Percentiles rank a stretch among this genome's conserved stretches.
Conservation (phyloP, 2,888 invertebrate species). For the Limnephilus auricula region DNA sequence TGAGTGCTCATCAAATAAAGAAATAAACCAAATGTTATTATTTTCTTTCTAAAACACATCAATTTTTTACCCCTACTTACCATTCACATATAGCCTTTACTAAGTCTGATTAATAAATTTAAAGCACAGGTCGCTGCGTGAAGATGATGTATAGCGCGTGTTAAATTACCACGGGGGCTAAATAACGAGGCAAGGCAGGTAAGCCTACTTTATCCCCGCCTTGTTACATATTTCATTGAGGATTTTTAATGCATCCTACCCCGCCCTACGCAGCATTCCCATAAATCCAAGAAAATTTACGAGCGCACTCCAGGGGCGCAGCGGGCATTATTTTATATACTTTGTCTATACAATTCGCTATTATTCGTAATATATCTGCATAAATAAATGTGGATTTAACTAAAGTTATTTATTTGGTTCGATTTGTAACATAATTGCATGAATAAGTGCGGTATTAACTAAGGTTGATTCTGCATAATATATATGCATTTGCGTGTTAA, state of each 20-base stretch:
- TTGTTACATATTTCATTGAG: conserved; percentile 59
- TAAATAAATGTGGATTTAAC: too few relatives aligned
- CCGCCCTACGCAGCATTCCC: conserved; percentile 38
- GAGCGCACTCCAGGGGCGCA: conserved; percentile 15
- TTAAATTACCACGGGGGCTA: conserved; percentile 8
- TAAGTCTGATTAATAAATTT: not conserved
- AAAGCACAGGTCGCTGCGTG: not conserved
- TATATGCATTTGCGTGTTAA: too few relatives aligned
- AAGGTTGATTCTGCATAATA: too few relatives aligned
- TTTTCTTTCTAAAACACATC: not conserved
- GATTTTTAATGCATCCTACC: conserved; percentile 57
- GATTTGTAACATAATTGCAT: too few relatives aligned
- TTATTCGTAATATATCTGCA: too few relatives aligned
- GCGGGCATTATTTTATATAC: not conserved
- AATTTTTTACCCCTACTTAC: not conserved
- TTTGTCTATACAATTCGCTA: not conserved
- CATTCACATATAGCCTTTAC: not conserved
- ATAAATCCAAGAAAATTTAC: conserved; percentile 42
- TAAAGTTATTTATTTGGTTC: too few relatives aligned
- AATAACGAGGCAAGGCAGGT: conserved; percentile 54
- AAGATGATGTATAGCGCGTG: conserved; percentile 14
- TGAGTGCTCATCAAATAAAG: too few relatives aligned
- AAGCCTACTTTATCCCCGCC: conserved; percentile 48
- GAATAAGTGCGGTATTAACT: too few relatives aligned
- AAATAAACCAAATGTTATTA: not conserved